Evolutionary conservation across 2,888 invertebrate genomes (phyloP), one percentile per base, ranked within the genome.

Genomic region (Drosophila macrothrix): DNA sequence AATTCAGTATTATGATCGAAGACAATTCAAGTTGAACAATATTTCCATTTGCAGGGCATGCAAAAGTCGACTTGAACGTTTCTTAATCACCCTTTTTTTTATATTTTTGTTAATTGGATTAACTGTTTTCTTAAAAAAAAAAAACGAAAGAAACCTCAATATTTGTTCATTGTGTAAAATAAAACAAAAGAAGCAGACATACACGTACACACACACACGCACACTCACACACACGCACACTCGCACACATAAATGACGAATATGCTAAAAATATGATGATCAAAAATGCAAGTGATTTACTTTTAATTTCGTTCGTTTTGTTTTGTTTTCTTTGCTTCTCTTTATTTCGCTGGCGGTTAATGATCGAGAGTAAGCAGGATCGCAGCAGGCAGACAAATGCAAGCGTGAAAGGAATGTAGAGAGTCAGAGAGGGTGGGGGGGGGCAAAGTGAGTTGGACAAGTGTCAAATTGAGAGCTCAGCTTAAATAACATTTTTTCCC

Each of bases 21-120:
- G 14, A 1, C 43, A 43, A 43, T 22, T 43, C 43, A 43, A 14
- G 22, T 46, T 14, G 14, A 46, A 14, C 16, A 16, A 22, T 16
- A 14, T 46, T 39, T 28, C 39, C 22, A 33, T 16, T 33, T 25
- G 16, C 9, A 82, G 82, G 4, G 82, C 50, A 80, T 78, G 19
- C 31, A 46, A 9, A 46, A 59, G 56, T 75, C 81, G 82, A 46
- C 49, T 49, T 53, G 12, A n/a, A 33, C 7, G 22, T 28, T 25
- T 46, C 6, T 52, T 29, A 31, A 39, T 55, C 54, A 46, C 61
- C n/a, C 14, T n/a, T 55, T 55, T 63, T 63, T 69, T 71, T 78
- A 55, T 67, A 66, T 73, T 88, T 90, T 81, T 85, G 81, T 90
- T 85, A 85, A 85, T 85, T 85, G 85, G 85, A 85, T 85, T 85